Evolutionary conservation across 2,888 invertebrate genomes (phyloP).

Genomic region (Elmis aenea): DNA sequence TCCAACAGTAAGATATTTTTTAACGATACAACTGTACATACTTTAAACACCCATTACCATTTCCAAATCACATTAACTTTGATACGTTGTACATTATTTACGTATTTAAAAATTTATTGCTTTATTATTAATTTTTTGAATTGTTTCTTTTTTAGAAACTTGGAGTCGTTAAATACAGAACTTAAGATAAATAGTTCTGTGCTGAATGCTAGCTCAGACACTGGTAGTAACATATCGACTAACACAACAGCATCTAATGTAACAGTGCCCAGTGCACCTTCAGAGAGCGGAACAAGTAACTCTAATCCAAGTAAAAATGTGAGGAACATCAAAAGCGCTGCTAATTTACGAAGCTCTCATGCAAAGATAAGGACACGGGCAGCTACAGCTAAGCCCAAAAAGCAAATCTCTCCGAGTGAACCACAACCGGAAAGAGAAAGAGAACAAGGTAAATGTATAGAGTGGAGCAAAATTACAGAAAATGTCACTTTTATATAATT

Average conservation of each 20-base stretch:
- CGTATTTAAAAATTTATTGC: no score
- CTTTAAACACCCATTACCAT: no score
- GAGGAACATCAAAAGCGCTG: constrained; percentile 51
- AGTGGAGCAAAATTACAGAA: background rate
- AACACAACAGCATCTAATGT: constrained; percentile 24
- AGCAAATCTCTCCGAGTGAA: constrained; percentile 49
- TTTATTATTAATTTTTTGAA: no score
- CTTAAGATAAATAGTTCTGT: constrained; percentile 12
- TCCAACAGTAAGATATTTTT: no score
- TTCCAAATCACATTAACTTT: no score
- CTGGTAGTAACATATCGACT: constrained; percentile 29
- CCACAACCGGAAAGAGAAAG: constrained; percentile 57
- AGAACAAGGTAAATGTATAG: constrained; percentile 56
- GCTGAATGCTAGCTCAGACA: constrained; percentile 19
- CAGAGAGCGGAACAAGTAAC: constrained; percentile 23
- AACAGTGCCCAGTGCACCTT: constrained; percentile 21
- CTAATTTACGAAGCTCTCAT: constrained; percentile 48
- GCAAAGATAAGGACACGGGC: constrained; percentile 54
- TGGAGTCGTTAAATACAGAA: constrained; percentile 14
- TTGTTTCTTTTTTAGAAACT: constrained; percentile 8
- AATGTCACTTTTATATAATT: no score
- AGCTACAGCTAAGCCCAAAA: constrained; percentile 58
- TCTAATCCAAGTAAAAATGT: constrained; percentile 12
- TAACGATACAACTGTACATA: no score
- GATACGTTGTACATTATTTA: no score